Base-by-base conservation (phyloP, 2,797 vertebrate genomes). In the Gila robusta region DNA sequence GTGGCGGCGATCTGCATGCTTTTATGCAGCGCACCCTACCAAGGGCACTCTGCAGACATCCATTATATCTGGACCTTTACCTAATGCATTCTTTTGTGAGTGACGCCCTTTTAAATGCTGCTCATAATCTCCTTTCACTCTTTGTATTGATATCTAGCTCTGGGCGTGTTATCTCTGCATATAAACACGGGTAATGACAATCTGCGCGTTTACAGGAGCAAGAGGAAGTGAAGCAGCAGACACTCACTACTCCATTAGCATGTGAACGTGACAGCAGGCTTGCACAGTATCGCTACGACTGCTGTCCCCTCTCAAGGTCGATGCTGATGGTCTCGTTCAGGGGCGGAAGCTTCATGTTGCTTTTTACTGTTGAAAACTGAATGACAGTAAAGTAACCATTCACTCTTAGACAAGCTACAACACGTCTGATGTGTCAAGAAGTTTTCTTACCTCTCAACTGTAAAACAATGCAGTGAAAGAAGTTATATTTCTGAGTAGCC, bases 51-150 rank as follows among this genome's bases (percentile, higher is more conserved):
- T 62, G 70, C 85, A 88, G 87, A 89, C 86, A 88, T 90, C 82
- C 81, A 88, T 89, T 91, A 90, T 85, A 87, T 49, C 82, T 41
- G 47, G 56, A 82, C 84, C 82, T 88, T 87, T 85, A 79, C 89
- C 86, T 88, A 91, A 90, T 89, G 85, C 85, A 89, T 88, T 90
- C 87, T 85, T 89, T 87, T 87, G 81, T 84, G 90, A 90, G 87
- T 89, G 91, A 91, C 90, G 81, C 89, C 87, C 88, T 86, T 91
- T 91, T 91, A 89, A 92, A 91, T 73, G 83, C 84, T 56, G 64
- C 87, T 90, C 87, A 91, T 91, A 90, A 91, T 92, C 90, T 89
- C 82, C 88, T 84, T 86, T 89, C 79, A 87, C 86, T 83, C 87
- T 80, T 84, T 82, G 79, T 87, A 86, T 88, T 87, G 86, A 87